These are phyloP conservation scores for Polypedilum pembai DNA, from an alignment of 1,140 invertebrate species.

Conservation along the genomic window DNA sequence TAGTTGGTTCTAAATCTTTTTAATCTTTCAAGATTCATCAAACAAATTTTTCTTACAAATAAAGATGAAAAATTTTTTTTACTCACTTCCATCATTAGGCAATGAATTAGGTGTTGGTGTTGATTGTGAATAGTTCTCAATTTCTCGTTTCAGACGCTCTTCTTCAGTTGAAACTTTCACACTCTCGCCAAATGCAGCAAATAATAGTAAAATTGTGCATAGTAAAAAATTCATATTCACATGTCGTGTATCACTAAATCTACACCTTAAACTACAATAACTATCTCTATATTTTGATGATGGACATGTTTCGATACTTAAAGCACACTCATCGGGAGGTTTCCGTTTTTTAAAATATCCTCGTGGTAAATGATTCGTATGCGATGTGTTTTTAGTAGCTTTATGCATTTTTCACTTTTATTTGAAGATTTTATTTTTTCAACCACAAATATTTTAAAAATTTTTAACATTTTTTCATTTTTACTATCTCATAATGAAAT, in stretches of 20 bases:
- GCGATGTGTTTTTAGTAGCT: neutral
- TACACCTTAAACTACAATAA: neutral
- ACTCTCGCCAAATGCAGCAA: neutral
- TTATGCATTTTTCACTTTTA: neutral
- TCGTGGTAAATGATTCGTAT: neutral
- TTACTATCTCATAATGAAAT: neutral
- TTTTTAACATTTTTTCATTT: neutral
- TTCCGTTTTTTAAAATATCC: constrained; percentile 23
- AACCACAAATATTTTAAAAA: neutral
- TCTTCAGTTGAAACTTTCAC: neutral
- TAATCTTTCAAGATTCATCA: no score
- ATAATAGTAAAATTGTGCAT: neutral
- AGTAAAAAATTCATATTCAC: neutral
- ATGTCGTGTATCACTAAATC: constrained; percentile 7
- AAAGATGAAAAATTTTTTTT: neutral
- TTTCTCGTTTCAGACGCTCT: neutral
- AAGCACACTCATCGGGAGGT: neutral
- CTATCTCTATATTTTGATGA: neutral
- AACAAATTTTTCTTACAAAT: no score
- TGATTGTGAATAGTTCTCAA: neutral
- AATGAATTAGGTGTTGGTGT: neutral
- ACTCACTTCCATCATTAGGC: constrained; percentile 16
- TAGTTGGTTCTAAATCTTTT: no score
- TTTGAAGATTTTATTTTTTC: neutral
- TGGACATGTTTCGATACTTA: neutral